Base-by-base conservation (phyloP, 2,113 vertebrate species). In the Chrysochloris asiatica region DNA sequence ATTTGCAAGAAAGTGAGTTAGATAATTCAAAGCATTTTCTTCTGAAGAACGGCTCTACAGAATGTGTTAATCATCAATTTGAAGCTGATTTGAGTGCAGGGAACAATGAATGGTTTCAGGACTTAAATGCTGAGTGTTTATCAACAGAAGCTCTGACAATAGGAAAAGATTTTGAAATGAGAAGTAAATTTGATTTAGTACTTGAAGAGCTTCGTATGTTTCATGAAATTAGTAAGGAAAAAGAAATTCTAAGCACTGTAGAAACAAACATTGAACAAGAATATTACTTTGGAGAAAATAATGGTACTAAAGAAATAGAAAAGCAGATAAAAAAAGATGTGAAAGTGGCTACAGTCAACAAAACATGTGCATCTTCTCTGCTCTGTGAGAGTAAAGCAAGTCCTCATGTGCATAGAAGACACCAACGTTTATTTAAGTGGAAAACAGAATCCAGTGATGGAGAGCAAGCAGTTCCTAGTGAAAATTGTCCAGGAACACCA, bases 161-260 rank as follows among this genome's bases (percentile, higher is more conserved):
- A 84, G 92, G 10, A 69, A 89, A 93, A 0, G 79, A 97, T 95
- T 98, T 98, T 95, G 98, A 98, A 93, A 97, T 98, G 97, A 99
- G 98, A 91, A 96, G 96, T 69, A 95, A 98, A 90, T 99, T 98
- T 83, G 97, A 98, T 97, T 94, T 97, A 91, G 98, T 99, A 43
- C 86, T 99, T 83, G 97, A 98, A 96, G 98, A 99, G 95, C 97
- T 99, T 93, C 93, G 0, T 41, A 95, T 98, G 94, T 99, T 98
- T 97, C 98, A 98, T 93, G 96, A 98, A 88, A 98, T 98, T 96
- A 98, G 97, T 95, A 97, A 79, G 56, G 96, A 96, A 96, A 91
- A 97, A 91, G 95, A 97, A 96, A 96, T 45, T 92, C 86, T 94
- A 54, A 93, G 76, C 73, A 80, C 84, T 65, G 83, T 90, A 88